Percentiles rank a stretch among this genome's conserved stretches.
These are phyloP conservation scores for Tetragonisca angustula DNA, from an alignment of 2,888 invertebrate species.

Conservation along the genomic window DNA sequence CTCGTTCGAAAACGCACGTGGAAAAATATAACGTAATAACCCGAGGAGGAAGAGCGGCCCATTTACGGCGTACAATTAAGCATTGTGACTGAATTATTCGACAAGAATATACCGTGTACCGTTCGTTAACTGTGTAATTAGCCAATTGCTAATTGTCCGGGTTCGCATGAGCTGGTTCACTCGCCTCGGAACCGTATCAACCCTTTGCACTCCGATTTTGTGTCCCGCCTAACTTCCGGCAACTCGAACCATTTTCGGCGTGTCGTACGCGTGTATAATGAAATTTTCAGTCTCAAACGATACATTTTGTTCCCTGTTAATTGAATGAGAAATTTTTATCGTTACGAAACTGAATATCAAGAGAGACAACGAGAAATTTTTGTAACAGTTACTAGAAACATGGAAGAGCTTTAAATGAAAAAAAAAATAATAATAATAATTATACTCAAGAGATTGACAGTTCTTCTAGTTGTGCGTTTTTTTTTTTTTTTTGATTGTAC, in stretches of 20 bases:
- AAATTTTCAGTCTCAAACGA: not conserved
- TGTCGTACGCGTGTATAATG: not conserved
- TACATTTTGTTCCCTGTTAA: not conserved
- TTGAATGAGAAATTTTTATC: not conserved
- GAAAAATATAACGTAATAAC: conserved; percentile 37
- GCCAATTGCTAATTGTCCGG: conserved; percentile 74
- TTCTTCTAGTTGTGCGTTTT: not conserved
- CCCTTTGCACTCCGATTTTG: not conserved
- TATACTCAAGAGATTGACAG: not conserved
- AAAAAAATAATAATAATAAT: no score
- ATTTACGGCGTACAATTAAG: conserved; percentile 67
- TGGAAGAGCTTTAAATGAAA: not conserved
- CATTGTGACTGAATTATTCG: conserved; percentile 71
- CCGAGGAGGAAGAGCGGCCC: conserved; percentile 64
- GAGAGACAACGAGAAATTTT: no score
- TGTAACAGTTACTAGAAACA: no score
- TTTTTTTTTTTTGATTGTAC: not conserved
- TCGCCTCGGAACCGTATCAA: conserved; percentile 50
- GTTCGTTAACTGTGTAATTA: conserved; percentile 74
- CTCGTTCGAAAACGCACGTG: conserved; percentile 5
- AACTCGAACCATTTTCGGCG: not conserved
- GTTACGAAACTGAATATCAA: no score
- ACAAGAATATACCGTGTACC: conserved; percentile 57
- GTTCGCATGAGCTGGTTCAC: conserved; percentile 71
- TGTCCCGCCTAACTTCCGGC: not conserved